These are phyloP conservation scores for Metridium senile DNA, from an alignment of 92 coral and sea anemone genomes.

Conservation along the genomic window DNA sequence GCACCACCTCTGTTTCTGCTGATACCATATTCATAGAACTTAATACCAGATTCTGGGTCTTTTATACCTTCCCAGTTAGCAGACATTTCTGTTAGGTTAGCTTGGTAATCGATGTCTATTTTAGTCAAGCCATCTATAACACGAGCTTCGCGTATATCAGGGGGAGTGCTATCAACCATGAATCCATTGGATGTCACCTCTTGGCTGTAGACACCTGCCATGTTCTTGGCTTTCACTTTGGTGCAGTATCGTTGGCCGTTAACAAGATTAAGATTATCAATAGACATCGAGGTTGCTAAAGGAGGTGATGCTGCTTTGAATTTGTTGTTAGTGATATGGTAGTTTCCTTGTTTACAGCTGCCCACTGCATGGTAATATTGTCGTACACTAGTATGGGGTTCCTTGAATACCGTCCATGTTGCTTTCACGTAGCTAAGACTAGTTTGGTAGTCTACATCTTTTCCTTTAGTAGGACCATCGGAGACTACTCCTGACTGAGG, in stretches of 20 bases:
- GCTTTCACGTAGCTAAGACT: conserved; percentile 52
- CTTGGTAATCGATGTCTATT: conserved; percentile 80
- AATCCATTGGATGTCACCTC: conserved; percentile 90
- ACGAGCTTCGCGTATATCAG: conserved; percentile 66
- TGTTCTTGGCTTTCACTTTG: conserved; percentile 83
- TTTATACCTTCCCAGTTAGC: conserved; percentile 83
- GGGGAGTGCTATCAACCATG: conserved; percentile 72
- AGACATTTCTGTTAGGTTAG: conserved; percentile 62
- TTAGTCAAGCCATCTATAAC: conserved; percentile 79
- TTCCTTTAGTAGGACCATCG: conserved; percentile 64
- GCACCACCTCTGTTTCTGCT: conserved; percentile 73
- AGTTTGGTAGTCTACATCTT: conserved; percentile 75
- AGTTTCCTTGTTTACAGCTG: conserved; percentile 77
- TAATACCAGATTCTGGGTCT: conserved; percentile 80
- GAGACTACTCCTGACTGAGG: conserved; percentile 69
- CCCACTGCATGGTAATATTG: conserved; percentile 84
- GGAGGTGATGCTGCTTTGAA: conserved; percentile 66
- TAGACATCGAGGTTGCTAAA: conserved; percentile 50
- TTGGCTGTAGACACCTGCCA: conserved; percentile 71
- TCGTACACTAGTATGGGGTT: conserved; percentile 62
- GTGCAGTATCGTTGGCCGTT: conserved; percentile 89
- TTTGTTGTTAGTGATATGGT: conserved; percentile 78
- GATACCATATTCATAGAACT: conserved; percentile 65
- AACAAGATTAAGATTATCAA: conserved; percentile 57
- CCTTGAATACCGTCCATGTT: conserved; percentile 75